A percentile compares a stretch with the other conserved stretches of the same genome.
Evolutionary conservation across 2,113 vertebrate species (phyloP).

Genomic region (Stomatorhinus ivindoensis): DNA sequence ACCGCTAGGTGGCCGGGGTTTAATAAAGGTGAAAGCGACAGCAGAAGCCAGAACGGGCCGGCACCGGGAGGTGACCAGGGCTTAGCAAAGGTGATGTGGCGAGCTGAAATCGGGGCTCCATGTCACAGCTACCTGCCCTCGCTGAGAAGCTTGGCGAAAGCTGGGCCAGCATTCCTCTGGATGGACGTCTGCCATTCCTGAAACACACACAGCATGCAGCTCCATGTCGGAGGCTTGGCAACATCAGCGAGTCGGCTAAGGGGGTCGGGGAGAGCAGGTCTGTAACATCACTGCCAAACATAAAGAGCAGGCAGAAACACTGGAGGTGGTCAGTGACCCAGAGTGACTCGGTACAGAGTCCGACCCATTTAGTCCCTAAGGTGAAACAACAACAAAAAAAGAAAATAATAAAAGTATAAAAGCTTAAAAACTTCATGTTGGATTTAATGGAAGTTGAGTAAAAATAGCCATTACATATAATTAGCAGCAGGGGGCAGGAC

Average conservation of each 20-base stretch:
- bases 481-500: slow-evolving; percentile 60
- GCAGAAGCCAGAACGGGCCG: slow-evolving; percentile 26
- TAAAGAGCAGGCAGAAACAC: background rate
- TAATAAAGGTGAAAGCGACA: slow-evolving; percentile 34
- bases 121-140: slow-evolving; percentile 70
- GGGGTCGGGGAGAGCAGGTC: background rate
- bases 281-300: background rate
- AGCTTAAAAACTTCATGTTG: slow-evolving; percentile 48
- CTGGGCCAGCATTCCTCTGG: slow-evolving; percentile 81
- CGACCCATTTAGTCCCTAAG: background rate
- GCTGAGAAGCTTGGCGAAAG: slow-evolving; percentile 84
- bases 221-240: background rate
- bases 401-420: slow-evolving; percentile 51
- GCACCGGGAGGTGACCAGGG: background rate
- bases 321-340: background rate
- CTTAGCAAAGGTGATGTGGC: slow-evolving; percentile 34
- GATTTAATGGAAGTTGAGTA: background rate
- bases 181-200: slow-evolving; percentile 91
- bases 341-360: background rate
- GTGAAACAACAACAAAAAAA: background rate
- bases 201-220: slow-evolving; percentile 29
- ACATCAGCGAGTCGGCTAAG: background rate
- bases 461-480: slow-evolving; percentile 48
- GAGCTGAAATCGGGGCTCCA: background rate
- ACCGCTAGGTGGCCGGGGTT: background rate